These are phyloP conservation scores for Trididemnum nubilum DNA, from an alignment of 23 tunicate genomes.

Conservation along the genomic window DNA sequence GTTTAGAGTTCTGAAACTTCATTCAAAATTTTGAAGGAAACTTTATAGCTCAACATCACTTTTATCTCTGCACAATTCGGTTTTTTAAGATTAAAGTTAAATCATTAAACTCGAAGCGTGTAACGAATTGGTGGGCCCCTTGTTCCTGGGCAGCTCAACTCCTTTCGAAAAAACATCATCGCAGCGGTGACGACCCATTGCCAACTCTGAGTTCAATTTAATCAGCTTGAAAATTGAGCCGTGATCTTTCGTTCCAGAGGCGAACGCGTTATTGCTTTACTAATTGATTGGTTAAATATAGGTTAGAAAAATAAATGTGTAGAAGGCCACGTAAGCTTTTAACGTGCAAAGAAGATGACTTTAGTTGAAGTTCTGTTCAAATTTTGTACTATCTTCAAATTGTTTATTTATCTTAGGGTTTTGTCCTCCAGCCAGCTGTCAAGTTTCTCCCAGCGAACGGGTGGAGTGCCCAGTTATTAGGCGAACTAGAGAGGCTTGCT, in stretches of 20 bases:
- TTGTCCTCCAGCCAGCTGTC: conserved; percentile 3
- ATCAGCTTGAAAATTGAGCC: neutral
- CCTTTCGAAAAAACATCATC: neutral
- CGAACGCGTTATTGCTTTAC: neutral
- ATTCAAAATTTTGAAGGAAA: no score
- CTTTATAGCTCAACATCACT: no score
- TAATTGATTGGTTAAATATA: no score
- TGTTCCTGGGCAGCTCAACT: neutral
- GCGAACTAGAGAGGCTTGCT: neutral
- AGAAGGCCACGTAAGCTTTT: no score
- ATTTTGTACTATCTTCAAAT: no score
- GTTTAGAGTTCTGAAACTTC: no score
- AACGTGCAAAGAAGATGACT: no score
- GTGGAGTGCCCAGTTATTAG: neutral
- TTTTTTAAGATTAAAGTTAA: no score
- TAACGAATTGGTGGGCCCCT: neutral
- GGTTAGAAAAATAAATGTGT: neutral
- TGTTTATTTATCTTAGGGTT: no score
- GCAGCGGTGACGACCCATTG: neutral
- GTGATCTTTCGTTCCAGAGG: neutral
- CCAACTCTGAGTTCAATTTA: neutral
- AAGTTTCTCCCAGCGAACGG: neutral
- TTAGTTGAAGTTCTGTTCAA: no score
- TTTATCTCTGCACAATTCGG: no score
- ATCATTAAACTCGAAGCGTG: neutral